These are phyloP conservation scores for Anthoscopus minutus DNA, from an alignment of 2,113 vertebrate species.

Conservation along the genomic window DNA sequence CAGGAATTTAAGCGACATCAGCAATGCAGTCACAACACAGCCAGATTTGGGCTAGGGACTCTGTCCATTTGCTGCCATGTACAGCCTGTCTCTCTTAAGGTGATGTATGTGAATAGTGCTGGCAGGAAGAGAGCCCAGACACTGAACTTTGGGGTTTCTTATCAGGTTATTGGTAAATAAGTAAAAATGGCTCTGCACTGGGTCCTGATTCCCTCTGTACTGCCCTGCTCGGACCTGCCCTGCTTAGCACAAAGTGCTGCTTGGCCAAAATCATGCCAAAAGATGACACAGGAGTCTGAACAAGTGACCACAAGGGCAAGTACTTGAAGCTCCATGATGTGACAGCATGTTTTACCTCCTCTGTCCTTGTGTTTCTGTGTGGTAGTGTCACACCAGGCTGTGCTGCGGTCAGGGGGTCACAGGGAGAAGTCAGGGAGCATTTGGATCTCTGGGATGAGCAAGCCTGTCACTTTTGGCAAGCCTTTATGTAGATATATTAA, in stretches of 20 bases:
- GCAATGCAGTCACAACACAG: background rate
- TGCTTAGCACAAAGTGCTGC: background rate
- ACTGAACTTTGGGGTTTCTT: background rate
- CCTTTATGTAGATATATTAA: background rate
- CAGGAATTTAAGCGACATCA: background rate
- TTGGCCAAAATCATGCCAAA: background rate
- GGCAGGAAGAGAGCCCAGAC: background rate
- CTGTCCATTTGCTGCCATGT: background rate
- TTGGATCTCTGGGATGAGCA: background rate
- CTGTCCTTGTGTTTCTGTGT: background rate
- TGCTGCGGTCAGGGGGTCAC: fast-evolving
- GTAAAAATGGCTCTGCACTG: background rate
- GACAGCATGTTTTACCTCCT: fast-evolving
- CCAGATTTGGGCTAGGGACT: background rate
- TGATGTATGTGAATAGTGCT: background rate
- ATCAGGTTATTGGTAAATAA: background rate
- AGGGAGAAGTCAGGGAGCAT: background rate
- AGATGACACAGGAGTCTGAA: background rate
- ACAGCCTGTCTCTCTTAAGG: background rate
- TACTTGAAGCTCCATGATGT: background rate
- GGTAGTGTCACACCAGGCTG: background rate
- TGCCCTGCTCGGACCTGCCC: background rate
- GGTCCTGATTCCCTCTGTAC: background rate
- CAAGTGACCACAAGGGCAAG: background rate
- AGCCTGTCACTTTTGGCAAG: background rate